A percentile compares a stretch with the other conserved stretches of the same genome.
Evolutionary conservation across 2,888 invertebrate species (phyloP).

Genomic region (Spisula subtruncata): DNA sequence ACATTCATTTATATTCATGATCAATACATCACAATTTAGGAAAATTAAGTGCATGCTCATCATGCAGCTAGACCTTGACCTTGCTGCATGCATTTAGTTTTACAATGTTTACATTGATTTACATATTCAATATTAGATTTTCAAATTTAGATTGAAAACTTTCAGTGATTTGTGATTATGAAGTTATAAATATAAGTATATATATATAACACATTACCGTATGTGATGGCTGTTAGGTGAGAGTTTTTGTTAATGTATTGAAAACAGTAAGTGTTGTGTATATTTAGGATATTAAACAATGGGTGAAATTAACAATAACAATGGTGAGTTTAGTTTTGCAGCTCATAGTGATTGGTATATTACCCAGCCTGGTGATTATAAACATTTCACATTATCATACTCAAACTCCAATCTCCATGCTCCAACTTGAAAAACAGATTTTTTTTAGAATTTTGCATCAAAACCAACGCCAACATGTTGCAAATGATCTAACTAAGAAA

Average conservation of each 20-base stretch:
- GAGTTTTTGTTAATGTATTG: too few relatives aligned
- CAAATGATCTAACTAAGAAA: too few relatives aligned
- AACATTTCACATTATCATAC: too few relatives aligned
- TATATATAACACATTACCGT: too few relatives aligned
- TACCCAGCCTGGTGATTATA: too few relatives aligned
- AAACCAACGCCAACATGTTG: too few relatives aligned
- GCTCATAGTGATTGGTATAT: too few relatives aligned
- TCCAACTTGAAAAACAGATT: too few relatives aligned
- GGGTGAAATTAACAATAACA: background rate
- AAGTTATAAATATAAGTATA: background rate
- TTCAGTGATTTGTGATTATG: background rate
- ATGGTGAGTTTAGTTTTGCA: background rate
- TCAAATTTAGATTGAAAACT: too few relatives aligned
- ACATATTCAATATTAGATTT: background rate
- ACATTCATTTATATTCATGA: background rate
- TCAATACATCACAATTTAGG: background rate
- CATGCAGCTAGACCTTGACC: background rate
- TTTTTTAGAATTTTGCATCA: too few relatives aligned
- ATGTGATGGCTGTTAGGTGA: too few relatives aligned
- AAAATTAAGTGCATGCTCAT: background rate
- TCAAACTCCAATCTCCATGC: too few relatives aligned
- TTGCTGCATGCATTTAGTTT: background rate
- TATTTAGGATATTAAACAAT: background rate
- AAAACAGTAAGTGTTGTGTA: background rate
- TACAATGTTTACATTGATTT: background rate